Evolutionary conservation across 2,888 invertebrate genomes (phyloP).

Genomic region (Drosophila paucipuncta): DNA sequence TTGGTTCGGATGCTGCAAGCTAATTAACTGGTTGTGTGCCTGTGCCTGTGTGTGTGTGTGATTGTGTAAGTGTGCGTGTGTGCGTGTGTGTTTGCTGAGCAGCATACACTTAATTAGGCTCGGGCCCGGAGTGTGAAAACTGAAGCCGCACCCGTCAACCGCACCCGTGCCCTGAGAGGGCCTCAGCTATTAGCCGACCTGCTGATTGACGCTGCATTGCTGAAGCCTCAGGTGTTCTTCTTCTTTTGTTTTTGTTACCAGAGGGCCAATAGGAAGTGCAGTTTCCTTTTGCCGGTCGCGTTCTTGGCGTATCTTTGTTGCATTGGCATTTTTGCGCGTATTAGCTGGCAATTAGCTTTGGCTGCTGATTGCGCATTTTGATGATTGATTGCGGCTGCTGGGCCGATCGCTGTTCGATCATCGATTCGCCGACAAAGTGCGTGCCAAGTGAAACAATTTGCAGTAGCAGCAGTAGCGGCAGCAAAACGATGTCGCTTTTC

Average conservation of each 20-base stretch:
- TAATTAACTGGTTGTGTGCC: conserved; percentile 55
- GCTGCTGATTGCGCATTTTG: conserved; percentile 38
- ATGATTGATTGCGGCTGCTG: conserved; percentile 60
- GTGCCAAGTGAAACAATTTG: conserved; percentile 32
- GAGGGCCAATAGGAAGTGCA: conserved; percentile 61
- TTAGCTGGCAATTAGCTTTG: conserved; percentile 68
- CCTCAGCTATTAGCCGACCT: neutral
- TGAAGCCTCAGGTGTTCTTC: conserved; percentile 45
- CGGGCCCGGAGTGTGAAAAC: conserved; percentile 65
- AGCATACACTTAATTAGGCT: conserved; percentile 60
- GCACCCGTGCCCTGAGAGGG: conserved; percentile 18
- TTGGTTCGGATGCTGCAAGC: conserved; percentile 42
- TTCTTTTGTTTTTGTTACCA: conserved; percentile 1
- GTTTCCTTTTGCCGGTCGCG: conserved; percentile 63
- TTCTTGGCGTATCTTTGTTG: conserved; percentile 33
- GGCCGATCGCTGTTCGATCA: conserved; percentile 38
- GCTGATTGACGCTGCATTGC: conserved; percentile 45
- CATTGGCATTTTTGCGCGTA: conserved; percentile 59
- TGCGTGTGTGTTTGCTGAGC: conserved; percentile 5
- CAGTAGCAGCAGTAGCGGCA: conserved; percentile 4
- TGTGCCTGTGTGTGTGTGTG: neutral
- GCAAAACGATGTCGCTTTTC: conserved; percentile 54
- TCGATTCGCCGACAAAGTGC: conserved; percentile 66
- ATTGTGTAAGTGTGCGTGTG: conserved; percentile 3
- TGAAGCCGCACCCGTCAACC: conserved; percentile 42